These are phyloP conservation scores for Pipistrellus pygmaeus DNA, from an alignment of 2,797 vertebrate species.

Conservation along the genomic window DNA sequence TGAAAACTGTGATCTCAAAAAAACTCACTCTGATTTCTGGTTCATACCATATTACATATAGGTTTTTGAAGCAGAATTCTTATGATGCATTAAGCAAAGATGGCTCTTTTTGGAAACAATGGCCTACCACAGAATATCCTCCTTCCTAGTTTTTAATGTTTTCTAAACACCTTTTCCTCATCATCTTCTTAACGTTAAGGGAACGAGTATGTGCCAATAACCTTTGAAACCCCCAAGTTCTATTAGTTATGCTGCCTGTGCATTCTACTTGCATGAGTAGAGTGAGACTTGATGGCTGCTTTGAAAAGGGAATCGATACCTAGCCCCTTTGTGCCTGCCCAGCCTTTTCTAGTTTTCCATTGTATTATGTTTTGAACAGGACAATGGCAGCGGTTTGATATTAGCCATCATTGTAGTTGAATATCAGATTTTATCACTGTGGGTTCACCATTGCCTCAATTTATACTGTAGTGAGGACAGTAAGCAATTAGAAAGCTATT, in stretches of 20 bases:
- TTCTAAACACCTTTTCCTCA: not conserved
- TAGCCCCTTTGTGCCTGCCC: not conserved
- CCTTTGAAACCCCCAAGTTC: constrained; percentile 6
- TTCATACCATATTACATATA: not conserved
- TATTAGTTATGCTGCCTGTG: not conserved
- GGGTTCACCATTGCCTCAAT: not conserved
- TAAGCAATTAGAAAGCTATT: not conserved
- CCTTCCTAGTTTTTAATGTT: not conserved
- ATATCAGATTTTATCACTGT: not conserved
- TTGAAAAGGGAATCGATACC: not conserved
- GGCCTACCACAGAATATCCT: not conserved
- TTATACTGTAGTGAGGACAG: not conserved
- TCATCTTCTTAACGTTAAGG: not conserved
- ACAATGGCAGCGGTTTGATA: not conserved
- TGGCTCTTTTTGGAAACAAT: not conserved
- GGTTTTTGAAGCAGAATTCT: constrained; percentile 38
- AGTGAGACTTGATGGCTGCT: not conserved
- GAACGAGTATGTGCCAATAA: not conserved
- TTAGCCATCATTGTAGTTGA: not conserved
- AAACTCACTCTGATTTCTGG: not conserved
- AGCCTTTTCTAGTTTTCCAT: not conserved
- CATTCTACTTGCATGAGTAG: not conserved
- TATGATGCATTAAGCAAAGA: not conserved
- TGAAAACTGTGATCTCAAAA: not conserved
- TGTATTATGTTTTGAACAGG: not conserved